Conservation (phyloP, 2,888 invertebrate genomes). For the Heliconius hortense region DNA sequence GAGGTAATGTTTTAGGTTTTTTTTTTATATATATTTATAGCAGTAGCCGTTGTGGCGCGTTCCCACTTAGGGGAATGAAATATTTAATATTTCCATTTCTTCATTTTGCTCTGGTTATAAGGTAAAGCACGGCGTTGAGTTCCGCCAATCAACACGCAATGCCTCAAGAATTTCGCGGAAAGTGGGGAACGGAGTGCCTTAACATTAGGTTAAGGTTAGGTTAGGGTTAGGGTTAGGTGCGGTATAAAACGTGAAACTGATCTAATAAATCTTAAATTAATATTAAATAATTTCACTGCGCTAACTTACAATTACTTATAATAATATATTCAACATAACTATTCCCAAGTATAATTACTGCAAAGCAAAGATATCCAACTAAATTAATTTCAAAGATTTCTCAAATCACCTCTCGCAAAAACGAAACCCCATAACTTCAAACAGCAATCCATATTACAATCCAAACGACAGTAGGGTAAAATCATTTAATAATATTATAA, state of each 20-base stretch:
- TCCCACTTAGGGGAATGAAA: too few relatives aligned
- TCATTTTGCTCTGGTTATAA: too few relatives aligned
- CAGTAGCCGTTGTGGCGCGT: too few relatives aligned
- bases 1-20: background rate
- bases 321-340: background rate
- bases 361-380: background rate
- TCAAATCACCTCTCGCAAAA: background rate
- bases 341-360: background rate
- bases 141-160: too few relatives aligned
- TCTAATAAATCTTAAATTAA: background rate
- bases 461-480: constrained; percentile 20
- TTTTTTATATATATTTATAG: background rate
- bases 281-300: background rate
- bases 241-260: too few relatives aligned
- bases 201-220: too few relatives aligned
- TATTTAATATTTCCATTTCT: too few relatives aligned
- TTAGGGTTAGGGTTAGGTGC: too few relatives aligned
- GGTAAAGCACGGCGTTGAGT: too few relatives aligned
- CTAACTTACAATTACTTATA: background rate
- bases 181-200: too few relatives aligned
- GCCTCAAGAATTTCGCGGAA: too few relatives aligned
- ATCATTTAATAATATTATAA: constrained; percentile 41
- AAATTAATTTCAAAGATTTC: background rate
- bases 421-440: background rate
- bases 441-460: constrained; percentile 10